Evolutionary conservation across 1,140 invertebrate genomes (phyloP), one percentile per base, ranked within the genome.

Genomic region (Tetramorium simillimum): DNA sequence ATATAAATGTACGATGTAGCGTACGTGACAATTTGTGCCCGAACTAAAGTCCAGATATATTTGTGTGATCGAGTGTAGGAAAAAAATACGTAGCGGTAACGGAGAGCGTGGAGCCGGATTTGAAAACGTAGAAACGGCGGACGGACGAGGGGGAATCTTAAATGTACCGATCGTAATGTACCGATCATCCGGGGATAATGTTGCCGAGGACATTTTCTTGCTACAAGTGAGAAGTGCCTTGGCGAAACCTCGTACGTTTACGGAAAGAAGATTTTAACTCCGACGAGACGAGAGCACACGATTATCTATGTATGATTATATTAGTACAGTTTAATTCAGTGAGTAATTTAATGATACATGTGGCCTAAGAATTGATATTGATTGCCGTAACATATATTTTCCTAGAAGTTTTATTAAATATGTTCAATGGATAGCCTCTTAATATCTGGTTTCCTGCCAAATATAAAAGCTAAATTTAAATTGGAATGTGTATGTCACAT

Each of bases 1-100:
- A 51, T 28, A 80, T 89, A 53, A 56, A 63, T 75, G 63, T 65
- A 72, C 37, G 40, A 76, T 76, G 78, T 85, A 78, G 46, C 24
- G n/a, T 51, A 67, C 40, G 51, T 56, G 18, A 78, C 56, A 81
- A 51, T 33, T 81, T 72, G 33, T 33, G 49, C 67, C 75, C 56
- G 81, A 70, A 92, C 87, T 93, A 93, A 94, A 94, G 72, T 87
- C 78, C 75, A 81, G 87, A 51, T 88, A 75, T 92, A 77, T 93
- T 90, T 93, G 89, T 92, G 77, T 92, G 77, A 88, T 88, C 89
- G 91, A 85, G 89, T 93, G 70, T 92, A 94, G 93, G 93, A 53
- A 93, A 94, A 93, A 92, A 89, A 90, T 91, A 93, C 88, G 78
- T 92, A 89, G 91, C 91, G 67, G 92, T 92, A 89, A 89, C 88